Percentiles rank a stretch among this genome's conserved stretches.
Conservation (phyloP, 1,140 invertebrate species). For the Neuroterus valhalla region DNA sequence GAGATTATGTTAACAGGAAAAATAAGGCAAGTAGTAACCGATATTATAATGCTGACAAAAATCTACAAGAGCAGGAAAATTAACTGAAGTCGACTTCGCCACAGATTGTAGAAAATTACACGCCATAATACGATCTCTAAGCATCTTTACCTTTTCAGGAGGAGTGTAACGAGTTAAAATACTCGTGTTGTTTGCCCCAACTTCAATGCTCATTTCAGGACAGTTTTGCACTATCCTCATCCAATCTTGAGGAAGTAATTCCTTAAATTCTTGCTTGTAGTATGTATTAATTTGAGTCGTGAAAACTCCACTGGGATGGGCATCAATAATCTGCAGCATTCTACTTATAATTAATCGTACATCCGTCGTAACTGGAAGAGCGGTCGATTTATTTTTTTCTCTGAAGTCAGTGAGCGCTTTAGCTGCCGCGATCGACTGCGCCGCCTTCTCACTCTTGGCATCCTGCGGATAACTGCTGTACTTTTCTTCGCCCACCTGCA, state of each 20-base stretch:
- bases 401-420: background rate
- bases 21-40: too few species aligned
- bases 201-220: background rate
- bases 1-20: too few species aligned
- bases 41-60: too few species aligned
- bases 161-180: background rate
- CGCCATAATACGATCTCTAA: background rate
- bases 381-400: background rate
- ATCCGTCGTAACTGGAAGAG: background rate
- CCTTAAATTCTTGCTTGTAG: background rate
- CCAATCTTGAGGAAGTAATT: background rate
- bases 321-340: background rate
- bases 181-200: background rate
- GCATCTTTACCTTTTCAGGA: background rate
- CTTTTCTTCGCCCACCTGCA: background rate
- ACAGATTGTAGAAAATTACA: background rate
- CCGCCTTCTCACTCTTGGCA: background rate
- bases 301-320: background rate
- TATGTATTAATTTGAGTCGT: background rate
- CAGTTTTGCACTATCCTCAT: background rate
- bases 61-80: background rate
- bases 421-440: background rate
- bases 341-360: background rate
- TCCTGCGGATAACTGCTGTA: background rate
- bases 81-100: background rate